Evolutionary conservation across 64 coral and sea anemone genomes (phyloP).

Genomic region (Montipora sp.): DNA sequence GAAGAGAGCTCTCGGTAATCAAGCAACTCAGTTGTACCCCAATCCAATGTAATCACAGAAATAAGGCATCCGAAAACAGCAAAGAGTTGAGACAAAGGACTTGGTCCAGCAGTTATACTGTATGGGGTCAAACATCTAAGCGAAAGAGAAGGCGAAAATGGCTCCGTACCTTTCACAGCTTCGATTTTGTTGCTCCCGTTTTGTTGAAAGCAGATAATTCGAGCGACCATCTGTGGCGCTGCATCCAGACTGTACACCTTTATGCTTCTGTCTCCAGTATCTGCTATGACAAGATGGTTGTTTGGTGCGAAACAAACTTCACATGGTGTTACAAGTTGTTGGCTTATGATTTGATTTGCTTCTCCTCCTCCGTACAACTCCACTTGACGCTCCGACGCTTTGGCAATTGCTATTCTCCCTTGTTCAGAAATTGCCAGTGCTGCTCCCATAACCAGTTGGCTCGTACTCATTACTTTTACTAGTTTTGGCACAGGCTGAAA

Average conservation of each 20-base stretch:
- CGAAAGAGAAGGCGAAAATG: neutral
- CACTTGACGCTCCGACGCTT: neutral
- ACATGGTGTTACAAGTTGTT: neutral
- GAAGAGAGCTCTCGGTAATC: conserved; percentile 6
- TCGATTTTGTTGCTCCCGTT: neutral
- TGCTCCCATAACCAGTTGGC: neutral
- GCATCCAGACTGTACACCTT: conserved; percentile 5
- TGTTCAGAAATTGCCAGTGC: neutral
- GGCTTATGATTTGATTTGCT: neutral
- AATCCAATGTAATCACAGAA: conserved; percentile 26
- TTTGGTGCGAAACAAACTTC: conserved; percentile 25
- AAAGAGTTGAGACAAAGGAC: conserved; percentile 26
- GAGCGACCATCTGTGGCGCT: neutral
- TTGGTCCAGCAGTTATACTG: conserved; percentile 11
- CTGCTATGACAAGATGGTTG: conserved; percentile 1
- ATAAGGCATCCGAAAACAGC: neutral
- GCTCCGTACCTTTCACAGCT: no score
- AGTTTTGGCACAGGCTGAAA: neutral
- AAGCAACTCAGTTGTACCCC: conserved; percentile 1
- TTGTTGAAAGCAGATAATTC: neutral
- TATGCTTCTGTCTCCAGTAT: neutral
- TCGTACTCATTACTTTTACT: neutral
- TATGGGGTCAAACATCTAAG: neutral
- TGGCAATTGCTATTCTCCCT: conserved; percentile 9
- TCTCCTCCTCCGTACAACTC: neutral